Percentiles rank a stretch among this genome's conserved stretches.
Conservation (phyloP, 2,113 vertebrate genomes). For the Glaucomys volans region DNA sequence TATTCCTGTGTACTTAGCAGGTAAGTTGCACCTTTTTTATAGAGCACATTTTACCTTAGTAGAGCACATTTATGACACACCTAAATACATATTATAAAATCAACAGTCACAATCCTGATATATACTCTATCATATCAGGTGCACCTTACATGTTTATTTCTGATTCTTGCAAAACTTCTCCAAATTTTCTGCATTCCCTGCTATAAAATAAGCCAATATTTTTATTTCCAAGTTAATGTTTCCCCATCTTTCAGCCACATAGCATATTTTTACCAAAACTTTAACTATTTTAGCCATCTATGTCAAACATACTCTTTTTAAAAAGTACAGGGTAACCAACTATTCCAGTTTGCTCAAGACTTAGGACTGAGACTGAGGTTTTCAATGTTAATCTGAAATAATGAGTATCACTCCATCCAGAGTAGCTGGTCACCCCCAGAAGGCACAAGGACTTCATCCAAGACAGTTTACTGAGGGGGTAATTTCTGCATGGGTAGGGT, state of each 20-base stretch:
- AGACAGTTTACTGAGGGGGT: no score
- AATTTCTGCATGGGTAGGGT: background rate
- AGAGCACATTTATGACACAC: background rate
- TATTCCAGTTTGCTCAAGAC: background rate
- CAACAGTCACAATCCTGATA: background rate
- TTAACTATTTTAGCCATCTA: background rate
- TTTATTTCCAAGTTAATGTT: background rate
- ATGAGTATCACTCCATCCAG: background rate
- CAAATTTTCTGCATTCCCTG: background rate
- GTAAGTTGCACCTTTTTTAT: background rate
- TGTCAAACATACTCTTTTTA: background rate
- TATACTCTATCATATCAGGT: background rate
- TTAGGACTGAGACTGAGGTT: background rate
- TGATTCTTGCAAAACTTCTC: background rate
- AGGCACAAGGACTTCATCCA: background rate
- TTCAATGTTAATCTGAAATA: background rate
- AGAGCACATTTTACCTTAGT: background rate
- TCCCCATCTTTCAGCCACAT: background rate
- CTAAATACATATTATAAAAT: background rate
- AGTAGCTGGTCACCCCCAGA: background rate
- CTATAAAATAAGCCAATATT: background rate
- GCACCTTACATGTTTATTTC: background rate
- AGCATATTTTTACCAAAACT: background rate
- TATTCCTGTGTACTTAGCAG: background rate
- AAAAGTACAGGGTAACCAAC: background rate